These are phyloP conservation scores for Lepidocyrtinus sp. DNA, from an alignment of 2,888 invertebrate species.

Conservation along the genomic window DNA sequence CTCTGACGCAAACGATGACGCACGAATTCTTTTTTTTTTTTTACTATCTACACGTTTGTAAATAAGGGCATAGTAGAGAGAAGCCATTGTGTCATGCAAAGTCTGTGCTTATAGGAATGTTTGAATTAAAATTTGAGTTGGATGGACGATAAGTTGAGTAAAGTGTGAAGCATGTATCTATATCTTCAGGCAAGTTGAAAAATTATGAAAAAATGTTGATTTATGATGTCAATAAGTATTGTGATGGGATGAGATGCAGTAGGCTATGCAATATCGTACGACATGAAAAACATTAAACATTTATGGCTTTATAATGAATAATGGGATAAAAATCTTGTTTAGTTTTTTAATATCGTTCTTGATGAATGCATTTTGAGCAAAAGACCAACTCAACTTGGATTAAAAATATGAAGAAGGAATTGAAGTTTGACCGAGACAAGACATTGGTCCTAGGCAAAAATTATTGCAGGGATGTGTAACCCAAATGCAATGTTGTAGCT, in stretches of 20 bases:
- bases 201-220: neutral
- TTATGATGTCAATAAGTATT: neutral
- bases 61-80: neutral
- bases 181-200: neutral
- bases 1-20: conserved; percentile 66
- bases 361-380: neutral
- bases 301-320: neutral
- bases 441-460: neutral
- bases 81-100: neutral
- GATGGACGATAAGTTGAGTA: neutral
- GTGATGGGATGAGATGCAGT: no score
- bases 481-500: neutral
- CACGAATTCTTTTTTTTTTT: conserved; percentile 42
- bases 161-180: neutral
- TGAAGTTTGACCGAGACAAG: neutral
- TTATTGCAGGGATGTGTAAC: neutral
- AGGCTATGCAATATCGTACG: no score
- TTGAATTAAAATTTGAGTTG: neutral
- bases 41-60: neutral
- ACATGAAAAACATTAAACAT: neutral
- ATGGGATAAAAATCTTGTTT: no score
- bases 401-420: neutral
- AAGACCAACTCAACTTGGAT: neutral
- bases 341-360: no score
- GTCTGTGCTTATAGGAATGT: neutral